Percentiles rank a stretch among this genome's conserved stretches.
phyloP scores from a whole-genome alignment of 2,113 vertebrate genomes.

The Leiothrix lutea region DNA sequence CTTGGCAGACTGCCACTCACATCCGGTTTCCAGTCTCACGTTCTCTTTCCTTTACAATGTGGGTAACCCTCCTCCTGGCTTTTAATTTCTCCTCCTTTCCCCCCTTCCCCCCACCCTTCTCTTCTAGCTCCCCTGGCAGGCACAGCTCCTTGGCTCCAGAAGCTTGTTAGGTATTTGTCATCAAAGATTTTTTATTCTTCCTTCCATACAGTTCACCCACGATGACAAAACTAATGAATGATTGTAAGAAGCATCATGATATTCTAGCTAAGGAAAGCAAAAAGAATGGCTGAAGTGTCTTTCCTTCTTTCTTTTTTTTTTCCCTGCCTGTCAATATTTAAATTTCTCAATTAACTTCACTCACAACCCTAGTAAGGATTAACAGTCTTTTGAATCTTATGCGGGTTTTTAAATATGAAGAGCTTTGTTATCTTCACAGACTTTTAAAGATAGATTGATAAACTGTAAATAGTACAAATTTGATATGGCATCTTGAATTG shows the following conservation, averaged over 20 bases:
- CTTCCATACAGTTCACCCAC: background rate
- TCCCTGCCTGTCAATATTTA: background rate
- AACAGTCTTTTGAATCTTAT: slow-evolving; percentile 24
- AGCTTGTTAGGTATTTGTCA: slow-evolving; percentile 43
- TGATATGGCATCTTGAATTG: slow-evolving; percentile 4
- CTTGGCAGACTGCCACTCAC: slow-evolving; percentile 51
- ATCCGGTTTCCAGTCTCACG: background rate
- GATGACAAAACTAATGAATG: background rate
- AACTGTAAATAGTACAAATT: slow-evolving; percentile 19
- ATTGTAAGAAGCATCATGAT: background rate
- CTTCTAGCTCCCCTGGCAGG: background rate
- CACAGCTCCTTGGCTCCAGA: background rate
- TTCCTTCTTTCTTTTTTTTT: background rate
- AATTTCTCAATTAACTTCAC: slow-evolving; percentile 21
- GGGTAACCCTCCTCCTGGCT: background rate
- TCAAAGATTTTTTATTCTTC: slow-evolving; percentile 30
- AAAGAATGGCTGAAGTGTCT: background rate
- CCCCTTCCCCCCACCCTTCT: background rate
- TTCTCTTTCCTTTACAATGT: background rate
- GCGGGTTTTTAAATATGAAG: slow-evolving; percentile 1
- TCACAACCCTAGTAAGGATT: background rate
- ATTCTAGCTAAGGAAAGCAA: background rate
- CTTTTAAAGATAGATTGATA: slow-evolving; percentile 46
- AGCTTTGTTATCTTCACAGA: slow-evolving; percentile 38
- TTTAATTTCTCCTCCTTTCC: background rate